phyloP scores from a whole-genome alignment of 2,888 invertebrate genomes.

The Zhuqinia jingwanae region DNA sequence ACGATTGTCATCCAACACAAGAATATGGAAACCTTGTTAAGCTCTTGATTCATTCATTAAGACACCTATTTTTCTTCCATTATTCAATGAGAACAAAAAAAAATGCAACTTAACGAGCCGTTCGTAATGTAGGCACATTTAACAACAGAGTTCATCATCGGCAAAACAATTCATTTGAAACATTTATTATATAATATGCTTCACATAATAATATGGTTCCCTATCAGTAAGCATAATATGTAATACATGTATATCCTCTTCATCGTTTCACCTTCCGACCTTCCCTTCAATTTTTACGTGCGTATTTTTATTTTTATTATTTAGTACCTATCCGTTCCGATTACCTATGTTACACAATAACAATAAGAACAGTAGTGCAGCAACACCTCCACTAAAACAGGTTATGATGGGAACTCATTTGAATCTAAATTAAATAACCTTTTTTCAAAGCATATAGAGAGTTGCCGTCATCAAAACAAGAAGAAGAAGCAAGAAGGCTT shows the following conservation, averaged over 20 bases:
- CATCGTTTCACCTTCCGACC: background rate
- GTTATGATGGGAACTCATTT: too few species aligned
- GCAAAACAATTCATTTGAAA: background rate
- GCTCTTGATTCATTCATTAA: constrained; percentile 42
- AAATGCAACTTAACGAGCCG: background rate
- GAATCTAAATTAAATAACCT: too few species aligned
- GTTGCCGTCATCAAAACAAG: too few species aligned
- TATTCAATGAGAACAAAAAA: background rate
- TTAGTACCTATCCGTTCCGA: background rate
- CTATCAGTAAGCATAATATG: too few species aligned
- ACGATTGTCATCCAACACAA: constrained; percentile 37
- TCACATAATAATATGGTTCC: too few species aligned
- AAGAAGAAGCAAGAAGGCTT: constrained; percentile 36
- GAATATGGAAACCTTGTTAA: background rate
- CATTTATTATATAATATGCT: too few species aligned
- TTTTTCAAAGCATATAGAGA: background rate
- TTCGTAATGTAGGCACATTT: background rate
- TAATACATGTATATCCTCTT: too few species aligned
- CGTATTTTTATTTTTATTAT: background rate
- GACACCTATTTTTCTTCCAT: background rate
- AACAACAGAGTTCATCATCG: background rate
- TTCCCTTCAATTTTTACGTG: constrained; percentile 9
- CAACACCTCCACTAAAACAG: background rate
- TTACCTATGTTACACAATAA: too few species aligned
- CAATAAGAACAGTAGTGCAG: too few species aligned